These are phyloP conservation scores for Mobula birostris DNA, from an alignment of 2,113 vertebrate species.

Conservation along the genomic window DNA sequence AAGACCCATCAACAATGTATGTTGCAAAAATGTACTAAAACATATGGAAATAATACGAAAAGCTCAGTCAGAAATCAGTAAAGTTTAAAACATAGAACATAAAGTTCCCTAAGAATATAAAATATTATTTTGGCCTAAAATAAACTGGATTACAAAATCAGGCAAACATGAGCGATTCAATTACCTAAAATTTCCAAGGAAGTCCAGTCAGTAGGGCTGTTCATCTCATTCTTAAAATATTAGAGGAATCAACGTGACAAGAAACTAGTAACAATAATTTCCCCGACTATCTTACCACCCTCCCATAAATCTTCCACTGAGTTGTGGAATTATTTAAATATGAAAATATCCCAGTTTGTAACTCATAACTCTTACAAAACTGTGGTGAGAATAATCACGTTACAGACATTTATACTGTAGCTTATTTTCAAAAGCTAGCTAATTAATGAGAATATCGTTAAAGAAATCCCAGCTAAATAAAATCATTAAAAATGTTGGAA, in stretches of 20 bases:
- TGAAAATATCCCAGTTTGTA: background rate
- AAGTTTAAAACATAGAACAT: background rate
- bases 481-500: too few relatives aligned
- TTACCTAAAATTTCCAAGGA: background rate
- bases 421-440: background rate
- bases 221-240: too few relatives aligned
- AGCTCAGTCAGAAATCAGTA: background rate
- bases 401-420: background rate
- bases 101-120: background rate
- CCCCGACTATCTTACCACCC: background rate
- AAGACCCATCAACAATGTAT: slow-evolving; percentile 69
- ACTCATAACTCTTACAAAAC: background rate
- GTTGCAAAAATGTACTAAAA: slow-evolving; percentile 73
- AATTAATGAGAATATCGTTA: background rate
- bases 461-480: background rate
- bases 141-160: background rate
- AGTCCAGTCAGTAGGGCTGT: too few relatives aligned
- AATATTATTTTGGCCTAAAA: background rate
- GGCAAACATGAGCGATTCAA: background rate
- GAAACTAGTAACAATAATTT: background rate
- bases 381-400: background rate
- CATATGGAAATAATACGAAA: slow-evolving; percentile 28
- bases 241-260: too few relatives aligned
- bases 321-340: background rate
- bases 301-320: background rate